Evolutionary conservation across 2,113 vertebrate species (phyloP).

Genomic region (Gila orcuttii): DNA sequence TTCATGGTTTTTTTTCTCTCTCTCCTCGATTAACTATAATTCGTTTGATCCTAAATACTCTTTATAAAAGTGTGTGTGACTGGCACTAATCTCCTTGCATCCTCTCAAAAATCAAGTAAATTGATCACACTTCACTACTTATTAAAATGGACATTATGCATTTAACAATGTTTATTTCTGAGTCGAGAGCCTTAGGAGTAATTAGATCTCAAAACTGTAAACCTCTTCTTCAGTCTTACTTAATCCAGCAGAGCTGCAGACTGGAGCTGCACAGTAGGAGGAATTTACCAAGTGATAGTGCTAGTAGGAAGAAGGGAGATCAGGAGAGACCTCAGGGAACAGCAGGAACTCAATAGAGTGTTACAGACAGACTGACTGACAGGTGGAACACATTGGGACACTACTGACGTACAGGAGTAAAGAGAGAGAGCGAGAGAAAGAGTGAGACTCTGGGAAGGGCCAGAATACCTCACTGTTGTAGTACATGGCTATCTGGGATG

Average conservation of each 20-base stretch:
- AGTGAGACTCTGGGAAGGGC: conserved; percentile 31
- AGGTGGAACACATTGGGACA: conserved; percentile 8
- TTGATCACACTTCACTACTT: not conserved
- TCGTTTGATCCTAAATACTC: not conserved
- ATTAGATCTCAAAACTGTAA: conserved; percentile 15
- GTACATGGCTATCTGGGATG: conserved; percentile 65
- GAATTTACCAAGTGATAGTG: conserved; percentile 59
- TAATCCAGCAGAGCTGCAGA: conserved; percentile 65
- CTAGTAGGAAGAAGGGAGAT: conserved; percentile 54
- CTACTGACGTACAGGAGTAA: conserved; percentile 51
- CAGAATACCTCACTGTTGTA: conserved; percentile 64
- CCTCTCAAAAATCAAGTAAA: not conserved
- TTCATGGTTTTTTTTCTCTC: not conserved
- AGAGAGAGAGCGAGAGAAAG: conserved; percentile 56
- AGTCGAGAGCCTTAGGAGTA: not conserved
- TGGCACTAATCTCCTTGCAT: not conserved
- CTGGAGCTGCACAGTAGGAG: conserved; percentile 61
- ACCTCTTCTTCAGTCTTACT: conserved; percentile 63
- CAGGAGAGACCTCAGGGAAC: conserved; percentile 30
- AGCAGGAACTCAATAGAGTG: conserved; percentile 26
- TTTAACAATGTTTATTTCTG: not conserved
- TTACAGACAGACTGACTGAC: conserved; percentile 27
- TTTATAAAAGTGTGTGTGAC: not conserved
- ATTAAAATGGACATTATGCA: not conserved
- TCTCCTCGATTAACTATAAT: not conserved